Evolutionary conservation across 2,113 vertebrate genomes (phyloP), one percentile per base, ranked within the genome.

Genomic region (Bos taurus): DNA sequence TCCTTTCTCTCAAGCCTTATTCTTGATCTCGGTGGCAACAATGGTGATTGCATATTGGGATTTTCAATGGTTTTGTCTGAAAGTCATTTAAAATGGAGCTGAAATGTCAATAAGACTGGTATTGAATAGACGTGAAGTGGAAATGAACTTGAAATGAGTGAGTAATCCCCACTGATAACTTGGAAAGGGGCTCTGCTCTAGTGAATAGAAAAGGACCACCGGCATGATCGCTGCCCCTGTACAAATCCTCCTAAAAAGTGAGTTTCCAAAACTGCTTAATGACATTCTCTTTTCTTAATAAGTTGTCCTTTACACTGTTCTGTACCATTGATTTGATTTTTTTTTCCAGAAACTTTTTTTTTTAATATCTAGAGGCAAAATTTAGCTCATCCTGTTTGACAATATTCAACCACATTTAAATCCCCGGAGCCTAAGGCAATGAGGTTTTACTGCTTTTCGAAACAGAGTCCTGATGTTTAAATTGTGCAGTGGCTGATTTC

Each of bases 1-100:
- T 94, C 89, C 93, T 84, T 92, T 57, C 85, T 90, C 67, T 60
- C n/a, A 2, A 43, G 74, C 9, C 89, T 97, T 64, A 57, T 57
- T 91, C 78, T 88, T 62, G 2, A 19, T 77, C 92, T 54, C 71
- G 5, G 46, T 91, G 80, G 71, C 90, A 57, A 89, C 86, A 90
- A 90, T 90, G 71, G 57, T 40, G 52, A 93, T 83, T 36, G 40
- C 84, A 87, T 91, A 90, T 60, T 50, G 94, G 74, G 74, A 85
- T 81, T 95, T 90, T 92, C 92, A 94, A 30, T 83, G 80, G n/a
- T 92, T 98, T 95, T 78, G 54, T 92, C 90, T 88, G 85, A 82
- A 96, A 95, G 59, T 50, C 77, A 46, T 94, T 94, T 92, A 86
- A 95, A 97, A 78, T 11, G 89, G 83, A 95, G 71, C 82, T 36